Conservation (phyloP, 2,797 vertebrate genomes). For the Rhinoraja longicauda region DNA sequence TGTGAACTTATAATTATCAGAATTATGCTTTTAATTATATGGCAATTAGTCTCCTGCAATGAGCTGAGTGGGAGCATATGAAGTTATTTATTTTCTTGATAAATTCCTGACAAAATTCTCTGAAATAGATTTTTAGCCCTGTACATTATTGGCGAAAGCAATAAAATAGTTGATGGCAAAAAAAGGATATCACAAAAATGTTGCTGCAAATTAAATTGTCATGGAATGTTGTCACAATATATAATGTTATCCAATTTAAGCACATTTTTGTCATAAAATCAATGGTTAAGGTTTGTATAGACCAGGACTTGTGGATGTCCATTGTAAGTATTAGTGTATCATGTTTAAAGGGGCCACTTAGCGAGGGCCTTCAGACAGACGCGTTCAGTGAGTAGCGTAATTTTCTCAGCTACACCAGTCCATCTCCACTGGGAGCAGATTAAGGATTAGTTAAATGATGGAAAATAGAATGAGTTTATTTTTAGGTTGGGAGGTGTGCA, state of each 20-base stretch:
- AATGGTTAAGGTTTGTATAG: background rate
- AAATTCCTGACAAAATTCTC: slow-evolving; percentile 6
- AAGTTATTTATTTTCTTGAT: slow-evolving; percentile 36
- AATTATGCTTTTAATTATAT: slow-evolving; percentile 86
- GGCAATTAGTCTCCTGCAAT: slow-evolving; percentile 81
- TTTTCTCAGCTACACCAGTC: background rate
- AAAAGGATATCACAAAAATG: background rate
- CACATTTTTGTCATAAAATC: background rate
- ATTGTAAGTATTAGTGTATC: background rate
- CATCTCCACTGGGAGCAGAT: background rate
- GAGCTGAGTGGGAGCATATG: slow-evolving; percentile 68
- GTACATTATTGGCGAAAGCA: background rate
- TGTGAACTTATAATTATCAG: slow-evolving; percentile 83
- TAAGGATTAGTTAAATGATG: too few relatives aligned
- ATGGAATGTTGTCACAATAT: background rate
- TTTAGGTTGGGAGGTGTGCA: too few relatives aligned
- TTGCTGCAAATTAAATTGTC: background rate
- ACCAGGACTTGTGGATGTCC: background rate
- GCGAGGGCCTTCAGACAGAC: background rate
- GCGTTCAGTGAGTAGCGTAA: background rate
- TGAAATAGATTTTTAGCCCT: slow-evolving; percentile 10
- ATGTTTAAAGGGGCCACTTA: background rate
- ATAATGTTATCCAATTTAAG: background rate
- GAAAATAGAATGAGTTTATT: too few relatives aligned
- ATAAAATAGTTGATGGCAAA: background rate